phyloP scores from a whole-genome alignment of 2,888 invertebrate species.

The Pandemis corylana region DNA sequence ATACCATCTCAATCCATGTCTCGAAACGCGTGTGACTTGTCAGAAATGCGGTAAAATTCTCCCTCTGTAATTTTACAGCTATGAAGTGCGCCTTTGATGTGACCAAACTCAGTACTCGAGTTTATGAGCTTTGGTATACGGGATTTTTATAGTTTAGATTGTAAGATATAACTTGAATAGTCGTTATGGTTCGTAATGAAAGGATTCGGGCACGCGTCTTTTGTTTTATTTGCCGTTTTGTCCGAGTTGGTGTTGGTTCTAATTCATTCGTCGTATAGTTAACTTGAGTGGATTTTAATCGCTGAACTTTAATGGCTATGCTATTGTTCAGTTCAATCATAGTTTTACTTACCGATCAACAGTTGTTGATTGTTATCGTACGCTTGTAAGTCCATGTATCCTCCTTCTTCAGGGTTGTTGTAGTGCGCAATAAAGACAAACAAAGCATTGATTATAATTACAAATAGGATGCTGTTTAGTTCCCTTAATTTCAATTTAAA shows the following conservation, averaged over 20 bases:
- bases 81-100: slow-evolving; percentile 65
- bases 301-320: background rate
- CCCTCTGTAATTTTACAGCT: slow-evolving; percentile 58
- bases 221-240: slow-evolving; percentile 44
- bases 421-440: slow-evolving; percentile 34
- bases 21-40: slow-evolving; percentile 43
- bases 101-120: slow-evolving; percentile 52
- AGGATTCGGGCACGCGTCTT: slow-evolving; percentile 54
- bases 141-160: slow-evolving; percentile 62
- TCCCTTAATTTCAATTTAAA: too few species aligned
- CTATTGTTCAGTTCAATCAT: background rate
- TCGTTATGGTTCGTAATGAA: slow-evolving; percentile 52
- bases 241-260: slow-evolving; percentile 34
- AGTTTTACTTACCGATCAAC: slow-evolving; percentile 67
- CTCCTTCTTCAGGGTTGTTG: slow-evolving; percentile 57
- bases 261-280: slow-evolving; percentile 29
- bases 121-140: slow-evolving; percentile 61
- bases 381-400: slow-evolving; percentile 74
- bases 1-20: slow-evolving; percentile 36
- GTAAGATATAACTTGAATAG: slow-evolving; percentile 51
- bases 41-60: slow-evolving; percentile 44
- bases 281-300: slow-evolving; percentile 13
- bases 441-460: slow-evolving; percentile 11
- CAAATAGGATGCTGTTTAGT: background rate
- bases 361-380: slow-evolving; percentile 75